Conservation (phyloP, 2,113 vertebrate species). For the Dryoscopus gambensis region DNA sequence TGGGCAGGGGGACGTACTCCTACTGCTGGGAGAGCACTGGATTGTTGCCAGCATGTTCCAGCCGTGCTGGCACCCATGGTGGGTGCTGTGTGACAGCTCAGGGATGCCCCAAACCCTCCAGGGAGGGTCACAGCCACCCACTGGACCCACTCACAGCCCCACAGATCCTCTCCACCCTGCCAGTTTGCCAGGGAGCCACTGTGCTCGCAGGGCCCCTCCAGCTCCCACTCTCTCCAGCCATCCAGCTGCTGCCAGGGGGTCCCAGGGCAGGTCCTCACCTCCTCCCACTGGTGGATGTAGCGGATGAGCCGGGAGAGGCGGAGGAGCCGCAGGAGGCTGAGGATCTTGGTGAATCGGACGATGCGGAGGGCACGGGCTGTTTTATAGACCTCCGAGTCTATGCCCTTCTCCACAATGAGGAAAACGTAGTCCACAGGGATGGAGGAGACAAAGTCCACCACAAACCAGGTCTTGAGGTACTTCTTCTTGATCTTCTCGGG, state of each 20-base stretch:
- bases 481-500: conserved; percentile 94
- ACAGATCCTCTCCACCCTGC: not conserved
- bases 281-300: conserved; percentile 99
- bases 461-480: conserved; percentile 96
- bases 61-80: not conserved
- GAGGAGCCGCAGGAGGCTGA: conserved; percentile 91
- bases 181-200: not conserved
- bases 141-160: not conserved
- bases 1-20: not conserved
- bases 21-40: not conserved
- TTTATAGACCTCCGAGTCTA: conserved; percentile 97
- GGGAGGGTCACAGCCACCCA: not conserved
- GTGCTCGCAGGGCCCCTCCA: rapidly evolving
- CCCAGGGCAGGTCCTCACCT: conserved; percentile 74
- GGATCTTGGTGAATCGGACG: conserved; percentile 97
- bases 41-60: not conserved
- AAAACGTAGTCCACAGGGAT: conserved; percentile 99
- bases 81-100: not conserved
- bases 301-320: conserved; percentile 96
- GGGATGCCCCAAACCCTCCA: not conserved
- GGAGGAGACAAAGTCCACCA: conserved; percentile 97
- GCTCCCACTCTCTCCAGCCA: not conserved
- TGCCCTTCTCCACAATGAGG: conserved; percentile 97
- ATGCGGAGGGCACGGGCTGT: conserved; percentile 92
- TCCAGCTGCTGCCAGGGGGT: not conserved